phyloP scores from a whole-genome alignment of 2,888 invertebrate genomes.

The Tryphoninae sp. region DNA sequence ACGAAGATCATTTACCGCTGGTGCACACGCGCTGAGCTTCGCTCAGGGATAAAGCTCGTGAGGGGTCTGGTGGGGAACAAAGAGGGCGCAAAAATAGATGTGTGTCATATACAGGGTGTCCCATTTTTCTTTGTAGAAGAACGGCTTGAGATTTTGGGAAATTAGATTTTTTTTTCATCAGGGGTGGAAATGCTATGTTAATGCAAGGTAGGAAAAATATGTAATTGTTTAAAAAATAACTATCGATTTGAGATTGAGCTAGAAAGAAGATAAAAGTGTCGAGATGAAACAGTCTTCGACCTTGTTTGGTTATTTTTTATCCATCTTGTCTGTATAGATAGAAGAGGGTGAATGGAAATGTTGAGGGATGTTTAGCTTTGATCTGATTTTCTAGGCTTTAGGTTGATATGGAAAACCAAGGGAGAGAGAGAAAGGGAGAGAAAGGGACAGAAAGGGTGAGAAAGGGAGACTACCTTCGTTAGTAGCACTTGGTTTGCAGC shows the following conservation, averaged over 20 bases:
- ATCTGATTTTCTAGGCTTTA: neutral
- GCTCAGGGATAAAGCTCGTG: constrained; percentile 5
- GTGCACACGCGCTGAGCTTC: constrained; percentile 21
- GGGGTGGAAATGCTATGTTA: no score
- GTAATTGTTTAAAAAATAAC: no score
- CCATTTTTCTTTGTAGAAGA: neutral
- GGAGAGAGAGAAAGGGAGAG: neutral
- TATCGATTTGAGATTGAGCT: no score
- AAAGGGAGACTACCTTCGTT: constrained; percentile 2
- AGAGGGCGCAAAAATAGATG: neutral
- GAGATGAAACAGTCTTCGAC: no score
- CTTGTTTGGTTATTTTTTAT: no score
- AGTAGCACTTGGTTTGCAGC: neutral
- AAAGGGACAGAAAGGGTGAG: neutral
- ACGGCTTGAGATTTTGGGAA: neutral
- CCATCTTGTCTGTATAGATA: no score
- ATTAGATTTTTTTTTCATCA: neutral
- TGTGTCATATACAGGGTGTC: neutral
- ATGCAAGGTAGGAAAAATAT: no score
- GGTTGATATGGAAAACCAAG: neutral
- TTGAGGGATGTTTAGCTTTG: no score
- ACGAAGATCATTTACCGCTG: constrained; percentile 46
- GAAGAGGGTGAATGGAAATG: no score
- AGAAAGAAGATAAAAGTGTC: no score
- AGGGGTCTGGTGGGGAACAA: neutral